Percentiles rank a stretch among this genome's conserved stretches.
These are phyloP conservation scores for Homarus americanus DNA, from an alignment of 1,140 invertebrate genomes.

Conservation along the genomic window DNA sequence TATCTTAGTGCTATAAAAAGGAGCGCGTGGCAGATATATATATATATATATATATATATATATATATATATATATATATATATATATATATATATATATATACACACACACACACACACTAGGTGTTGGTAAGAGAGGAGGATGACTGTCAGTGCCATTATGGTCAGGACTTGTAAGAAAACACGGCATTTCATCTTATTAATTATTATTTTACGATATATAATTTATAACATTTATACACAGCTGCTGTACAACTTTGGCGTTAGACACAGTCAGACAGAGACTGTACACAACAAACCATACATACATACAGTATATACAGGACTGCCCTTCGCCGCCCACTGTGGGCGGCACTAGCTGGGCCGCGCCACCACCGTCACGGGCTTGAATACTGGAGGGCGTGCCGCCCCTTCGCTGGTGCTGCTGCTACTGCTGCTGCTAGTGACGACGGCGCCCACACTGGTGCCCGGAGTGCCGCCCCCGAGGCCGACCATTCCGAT, in stretches of 20 bases:
- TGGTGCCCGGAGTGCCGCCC: not conserved
- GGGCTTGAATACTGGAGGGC: conserved; percentile 45
- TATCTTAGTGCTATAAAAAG: too few relatives aligned
- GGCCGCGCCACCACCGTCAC: conserved; percentile 64
- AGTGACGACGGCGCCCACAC: not conserved
- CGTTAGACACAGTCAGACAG: conserved; percentile 19
- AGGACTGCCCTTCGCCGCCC: not conserved
- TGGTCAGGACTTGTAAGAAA: not conserved
- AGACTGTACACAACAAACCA: conserved; percentile 45
- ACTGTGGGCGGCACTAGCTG: conserved; percentile 52
- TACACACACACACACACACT: not conserved
- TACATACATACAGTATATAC: conserved; percentile 57
- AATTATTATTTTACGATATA: conserved; percentile 34
- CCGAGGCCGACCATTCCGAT: conserved; percentile 16
- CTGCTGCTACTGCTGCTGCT: conserved; percentile 20
- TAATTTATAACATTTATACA: conserved; percentile 51
- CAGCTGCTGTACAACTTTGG: conserved; percentile 68
- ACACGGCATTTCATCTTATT: not conserved
- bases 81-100: too few relatives aligned
- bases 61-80: too few relatives aligned
- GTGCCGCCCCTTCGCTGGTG: conserved; percentile 20
- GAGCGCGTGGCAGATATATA: too few relatives aligned
- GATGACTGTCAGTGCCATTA: not conserved
- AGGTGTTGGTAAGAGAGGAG: not conserved
- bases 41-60: too few relatives aligned